Base-by-base conservation (phyloP, 2,888 invertebrate genomes). In the Phymatocera aterrima region DNA sequence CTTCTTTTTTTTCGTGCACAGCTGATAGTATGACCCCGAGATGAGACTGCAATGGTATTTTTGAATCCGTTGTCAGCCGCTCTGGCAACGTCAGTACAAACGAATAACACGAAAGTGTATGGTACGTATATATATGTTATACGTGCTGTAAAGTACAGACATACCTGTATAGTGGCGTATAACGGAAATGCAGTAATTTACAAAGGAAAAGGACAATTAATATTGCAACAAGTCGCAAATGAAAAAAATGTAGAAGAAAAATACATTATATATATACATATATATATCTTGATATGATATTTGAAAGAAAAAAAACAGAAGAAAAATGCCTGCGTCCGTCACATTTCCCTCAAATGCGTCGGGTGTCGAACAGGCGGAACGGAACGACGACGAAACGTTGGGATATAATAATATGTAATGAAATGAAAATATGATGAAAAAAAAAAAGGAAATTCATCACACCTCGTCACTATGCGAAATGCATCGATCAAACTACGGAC, bases 1-100 rank as follows among this genome's bases (percentile, higher is more conserved):
- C n/a, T n/a, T n/a, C n/a, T n/a, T n/a, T 68, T 68, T 10, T 43
- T 83, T 88, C 88, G 88, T 88, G 88, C 88, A 84, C 88, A 89
- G 88, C 87, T 88, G 88, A 87, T 88, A 84, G 89, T 88, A 88
- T 87, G 87, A 82, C 86, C 88, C 88, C 85, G 81, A 84, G 84
- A 82, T 84, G 51, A 72, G 48, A 72, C 48, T 51, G 18, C 0
- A 70, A 24, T 65, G 46, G 12, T 68, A 31, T 48, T 18, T 12
- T 31, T 24, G 1, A 68, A 43, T 10, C 3, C 8, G 28, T 28
- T 74, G 8, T 40, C 6, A 74, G 43, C 51, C 70, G 70, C 46
- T 51, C n/a, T n/a, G n/a, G 46, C 46, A 70, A 48, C 70, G 70
- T 8, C 28, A 46, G n/a, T 12, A 70, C n/a, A 70, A 1, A 46